phyloP scores from a whole-genome alignment of 2,113 vertebrate genomes.

The Tympanuchus pallidicinctus region DNA sequence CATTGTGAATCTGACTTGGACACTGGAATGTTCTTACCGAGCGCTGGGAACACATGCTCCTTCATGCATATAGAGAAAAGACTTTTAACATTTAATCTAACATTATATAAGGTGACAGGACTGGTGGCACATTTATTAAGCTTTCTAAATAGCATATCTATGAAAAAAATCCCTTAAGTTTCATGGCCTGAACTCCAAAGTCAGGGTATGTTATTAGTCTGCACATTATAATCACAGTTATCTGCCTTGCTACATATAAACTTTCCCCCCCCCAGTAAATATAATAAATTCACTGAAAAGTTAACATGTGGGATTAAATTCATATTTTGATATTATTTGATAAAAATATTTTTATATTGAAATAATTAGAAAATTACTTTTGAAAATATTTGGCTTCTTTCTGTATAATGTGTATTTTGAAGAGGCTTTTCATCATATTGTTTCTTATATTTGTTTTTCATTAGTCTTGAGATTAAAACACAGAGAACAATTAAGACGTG shows the following conservation, averaged over 20 bases:
- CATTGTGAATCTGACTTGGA: background rate
- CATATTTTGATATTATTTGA: background rate
- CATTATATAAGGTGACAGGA: background rate
- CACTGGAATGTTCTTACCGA: too few relatives aligned
- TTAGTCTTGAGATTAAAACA: background rate
- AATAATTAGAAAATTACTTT: background rate
- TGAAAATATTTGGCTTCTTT: background rate
- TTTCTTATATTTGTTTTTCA: background rate
- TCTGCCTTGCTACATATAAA: background rate
- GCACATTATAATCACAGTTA: background rate
- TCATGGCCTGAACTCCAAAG: background rate
- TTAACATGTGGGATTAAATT: background rate
- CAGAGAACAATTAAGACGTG: background rate
- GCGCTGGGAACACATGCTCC: fast-evolving
- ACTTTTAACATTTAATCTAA: background rate
- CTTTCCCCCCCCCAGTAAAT: too few relatives aligned
- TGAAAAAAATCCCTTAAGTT: background rate
- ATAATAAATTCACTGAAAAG: too few relatives aligned
- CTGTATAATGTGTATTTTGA: background rate
- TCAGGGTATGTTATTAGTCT: background rate
- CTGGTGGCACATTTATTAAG: background rate
- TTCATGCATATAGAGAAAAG: background rate
- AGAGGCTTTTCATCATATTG: background rate
- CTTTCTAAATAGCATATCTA: background rate
- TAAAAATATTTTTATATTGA: background rate